Conservation (phyloP, 2,888 invertebrate species). For the Drosophila hamatofila region DNA sequence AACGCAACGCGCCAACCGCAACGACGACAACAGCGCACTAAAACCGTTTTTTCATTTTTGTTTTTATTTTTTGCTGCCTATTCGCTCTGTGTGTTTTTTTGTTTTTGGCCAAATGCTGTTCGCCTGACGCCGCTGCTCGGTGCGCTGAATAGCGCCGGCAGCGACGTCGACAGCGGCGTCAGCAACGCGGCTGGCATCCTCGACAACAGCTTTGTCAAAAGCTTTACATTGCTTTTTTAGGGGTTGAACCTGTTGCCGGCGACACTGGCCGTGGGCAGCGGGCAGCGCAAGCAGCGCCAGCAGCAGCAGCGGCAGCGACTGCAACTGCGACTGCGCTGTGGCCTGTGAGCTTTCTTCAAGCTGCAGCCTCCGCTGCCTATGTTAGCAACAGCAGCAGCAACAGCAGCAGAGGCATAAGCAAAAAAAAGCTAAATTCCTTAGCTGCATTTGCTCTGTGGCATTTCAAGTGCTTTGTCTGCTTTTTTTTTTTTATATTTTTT, state of each 20-base stretch:
- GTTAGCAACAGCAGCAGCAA: neutral
- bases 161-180: slow-evolving; percentile 13
- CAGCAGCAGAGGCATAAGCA: neutral
- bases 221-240: slow-evolving; percentile 25
- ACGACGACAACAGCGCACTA: slow-evolving; percentile 70
- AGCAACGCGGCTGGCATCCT: slow-evolving; percentile 40
- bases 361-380: slow-evolving; percentile 29
- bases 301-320: neutral
- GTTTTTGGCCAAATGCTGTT: slow-evolving; percentile 63
- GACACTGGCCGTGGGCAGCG: neutral
- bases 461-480: neutral
- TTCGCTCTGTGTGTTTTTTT: neutral
- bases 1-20: slow-evolving; percentile 67
- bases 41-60: slow-evolving; percentile 34
- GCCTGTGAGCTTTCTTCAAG: slow-evolving; percentile 20
- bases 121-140: slow-evolving; percentile 33
- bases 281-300: neutral
- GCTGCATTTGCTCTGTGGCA: neutral
- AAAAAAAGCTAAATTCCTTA: slow-evolving; percentile 7
- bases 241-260: slow-evolving; percentile 61
- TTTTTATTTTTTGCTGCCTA: slow-evolving; percentile 9
- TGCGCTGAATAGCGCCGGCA: slow-evolving; percentile 26
- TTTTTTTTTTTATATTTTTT: neutral
- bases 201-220: slow-evolving; percentile 41
- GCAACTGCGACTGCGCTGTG: slow-evolving; percentile 13